Conservation (phyloP, 2,888 invertebrate species). For the Campoplex nolae region DNA sequence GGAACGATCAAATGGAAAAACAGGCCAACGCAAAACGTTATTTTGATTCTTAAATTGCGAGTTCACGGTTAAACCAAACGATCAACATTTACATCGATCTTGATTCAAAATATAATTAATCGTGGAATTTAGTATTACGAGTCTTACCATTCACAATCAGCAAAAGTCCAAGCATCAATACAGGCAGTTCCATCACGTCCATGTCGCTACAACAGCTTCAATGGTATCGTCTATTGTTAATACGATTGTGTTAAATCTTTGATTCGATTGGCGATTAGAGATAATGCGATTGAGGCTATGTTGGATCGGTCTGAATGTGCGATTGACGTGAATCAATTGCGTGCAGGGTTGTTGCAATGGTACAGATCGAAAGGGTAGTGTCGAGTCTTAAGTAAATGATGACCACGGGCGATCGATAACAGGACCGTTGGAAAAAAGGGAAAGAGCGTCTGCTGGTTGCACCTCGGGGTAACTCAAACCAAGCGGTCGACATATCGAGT, state of each 20-base stretch:
- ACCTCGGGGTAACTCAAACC: constrained; percentile 46
- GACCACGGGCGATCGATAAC: constrained; percentile 53
- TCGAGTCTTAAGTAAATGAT: constrained; percentile 4
- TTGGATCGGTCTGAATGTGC: background rate
- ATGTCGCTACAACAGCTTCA: constrained; percentile 58
- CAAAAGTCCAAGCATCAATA: constrained; percentile 50
- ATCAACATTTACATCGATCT: constrained; percentile 30
- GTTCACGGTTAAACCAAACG: constrained; percentile 33
- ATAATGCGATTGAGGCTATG: background rate
- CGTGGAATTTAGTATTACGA: background rate
- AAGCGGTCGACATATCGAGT: constrained; percentile 68
- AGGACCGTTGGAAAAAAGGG: background rate
- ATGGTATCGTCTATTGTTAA: constrained; percentile 6
- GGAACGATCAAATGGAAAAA: constrained; percentile 50
- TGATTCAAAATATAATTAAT: background rate
- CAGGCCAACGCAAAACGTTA: constrained; percentile 11
- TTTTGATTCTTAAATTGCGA: constrained; percentile 29
- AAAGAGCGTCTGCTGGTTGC: constrained; percentile 27
- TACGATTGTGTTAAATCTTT: constrained; percentile 8
- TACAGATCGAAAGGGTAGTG: constrained; percentile 4
- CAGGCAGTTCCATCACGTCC: constrained; percentile 44
- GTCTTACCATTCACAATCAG: constrained; percentile 65
- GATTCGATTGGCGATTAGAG: background rate
- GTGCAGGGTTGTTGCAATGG: background rate
- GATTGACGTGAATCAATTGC: constrained; percentile 15